Conservation (phyloP, 2,797 vertebrate genomes). For the Microcaecilia unicolor region DNA sequence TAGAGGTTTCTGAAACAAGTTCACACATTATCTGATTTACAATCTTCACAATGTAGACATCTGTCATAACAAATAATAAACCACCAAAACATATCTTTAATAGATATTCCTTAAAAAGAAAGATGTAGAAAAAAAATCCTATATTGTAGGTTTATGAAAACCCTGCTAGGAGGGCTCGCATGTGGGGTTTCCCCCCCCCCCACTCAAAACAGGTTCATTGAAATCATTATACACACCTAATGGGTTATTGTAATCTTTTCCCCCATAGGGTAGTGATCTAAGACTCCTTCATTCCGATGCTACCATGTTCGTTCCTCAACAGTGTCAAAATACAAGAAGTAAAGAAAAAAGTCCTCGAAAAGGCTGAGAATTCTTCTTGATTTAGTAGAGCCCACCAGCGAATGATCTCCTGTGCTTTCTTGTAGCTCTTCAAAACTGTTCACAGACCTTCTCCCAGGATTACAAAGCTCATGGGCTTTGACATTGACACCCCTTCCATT, state of each 20-base stretch:
- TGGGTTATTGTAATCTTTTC: slow-evolving; percentile 1
- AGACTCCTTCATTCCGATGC: too few species aligned
- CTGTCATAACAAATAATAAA: slow-evolving; percentile 30
- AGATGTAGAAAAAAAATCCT: slow-evolving; percentile 26
- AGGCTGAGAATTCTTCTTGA: slow-evolving; percentile 17
- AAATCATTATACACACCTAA: slow-evolving; percentile 1
- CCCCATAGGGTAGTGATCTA: slow-evolving; percentile 13
- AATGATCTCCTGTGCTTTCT: slow-evolving; percentile 25
- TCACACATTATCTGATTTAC: slow-evolving; percentile 52
- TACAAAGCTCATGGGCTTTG: slow-evolving; percentile 17
- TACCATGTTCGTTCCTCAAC: slow-evolving; percentile 19
- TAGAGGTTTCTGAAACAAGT: slow-evolving; percentile 39
- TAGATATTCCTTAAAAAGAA: slow-evolving; percentile 7
- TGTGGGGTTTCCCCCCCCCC: too few species aligned
- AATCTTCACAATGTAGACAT: slow-evolving; percentile 58
- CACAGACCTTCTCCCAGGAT: slow-evolving; percentile 38
- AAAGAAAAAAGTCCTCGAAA: slow-evolving; percentile 12
- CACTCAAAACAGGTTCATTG: slow-evolving; percentile 1
- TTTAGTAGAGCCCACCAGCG: slow-evolving; percentile 16
- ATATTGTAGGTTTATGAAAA: slow-evolving; percentile 24
- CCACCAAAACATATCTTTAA: slow-evolving; percentile 17
- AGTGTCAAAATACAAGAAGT: slow-evolving; percentile 11
- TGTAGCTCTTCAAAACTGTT: slow-evolving; percentile 27
- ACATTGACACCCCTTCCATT: slow-evolving; percentile 13
- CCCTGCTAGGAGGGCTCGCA: slow-evolving; percentile 6